A percentile compares a stretch with the other conserved stretches of the same genome.
These are phyloP conservation scores for Pelodytes ibericus DNA, from an alignment of 2,797 vertebrate species.

Conservation along the genomic window DNA sequence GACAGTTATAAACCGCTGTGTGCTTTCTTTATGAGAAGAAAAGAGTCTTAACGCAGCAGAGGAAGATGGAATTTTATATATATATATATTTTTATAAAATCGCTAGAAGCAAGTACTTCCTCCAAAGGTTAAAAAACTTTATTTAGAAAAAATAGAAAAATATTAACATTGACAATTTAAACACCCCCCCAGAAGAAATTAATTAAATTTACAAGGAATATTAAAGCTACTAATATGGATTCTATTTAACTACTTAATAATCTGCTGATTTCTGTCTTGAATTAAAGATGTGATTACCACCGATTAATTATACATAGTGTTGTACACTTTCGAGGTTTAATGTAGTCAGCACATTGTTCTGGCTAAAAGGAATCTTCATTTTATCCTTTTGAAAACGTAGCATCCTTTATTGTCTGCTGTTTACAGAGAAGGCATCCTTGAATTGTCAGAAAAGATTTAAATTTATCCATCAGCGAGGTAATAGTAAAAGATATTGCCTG, in stretches of 20 bases:
- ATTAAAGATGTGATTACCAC: conserved; percentile 69
- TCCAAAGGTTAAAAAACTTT: conserved; percentile 85
- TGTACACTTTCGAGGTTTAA: not conserved
- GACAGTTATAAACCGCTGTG: conserved; percentile 83
- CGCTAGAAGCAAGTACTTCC: conserved; percentile 83
- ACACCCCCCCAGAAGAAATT: too few relatives aligned
- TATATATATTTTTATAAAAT: too few relatives aligned
- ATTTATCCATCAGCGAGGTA: too few relatives aligned
- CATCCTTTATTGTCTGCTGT: not conserved
- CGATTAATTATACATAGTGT: conserved; percentile 56
- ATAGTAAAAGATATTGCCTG: too few relatives aligned
- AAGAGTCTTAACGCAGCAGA: conserved; percentile 83
- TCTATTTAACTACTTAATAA: conserved; percentile 56
- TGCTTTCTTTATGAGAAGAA: conserved; percentile 85
- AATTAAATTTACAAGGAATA: conserved; percentile 70
- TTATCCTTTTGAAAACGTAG: not conserved
- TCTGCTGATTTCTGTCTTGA: conserved; percentile 46
- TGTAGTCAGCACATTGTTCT: too few relatives aligned
- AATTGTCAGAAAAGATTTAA: not conserved
- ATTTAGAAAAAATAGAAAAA: conserved; percentile 36
- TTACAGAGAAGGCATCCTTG: not conserved
- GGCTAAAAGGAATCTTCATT: not conserved
- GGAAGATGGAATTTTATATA: conserved; percentile 82
- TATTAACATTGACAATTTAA: too few relatives aligned
- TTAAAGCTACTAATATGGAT: conserved; percentile 70